Evolutionary conservation across 2,113 vertebrate species (phyloP).

Genomic region (Pluvianellus socialis): DNA sequence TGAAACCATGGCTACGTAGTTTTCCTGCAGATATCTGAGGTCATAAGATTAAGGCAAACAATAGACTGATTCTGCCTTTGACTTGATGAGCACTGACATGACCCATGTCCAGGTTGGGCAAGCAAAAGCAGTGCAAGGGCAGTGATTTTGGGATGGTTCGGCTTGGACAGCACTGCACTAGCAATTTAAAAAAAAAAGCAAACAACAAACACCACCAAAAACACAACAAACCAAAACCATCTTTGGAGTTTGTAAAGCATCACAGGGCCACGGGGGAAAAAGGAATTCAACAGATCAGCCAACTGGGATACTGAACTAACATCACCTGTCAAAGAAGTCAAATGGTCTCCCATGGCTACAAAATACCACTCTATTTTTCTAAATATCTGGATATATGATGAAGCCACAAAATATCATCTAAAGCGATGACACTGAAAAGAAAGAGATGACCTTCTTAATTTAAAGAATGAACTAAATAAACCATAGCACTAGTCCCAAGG

Average conservation of each 20-base stretch:
- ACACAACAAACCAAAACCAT: not conserved
- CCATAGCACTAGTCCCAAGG: not conserved
- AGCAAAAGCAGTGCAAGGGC: not conserved
- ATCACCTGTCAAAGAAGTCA: not conserved
- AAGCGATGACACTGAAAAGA: not conserved
- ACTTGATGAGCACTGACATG: not conserved
- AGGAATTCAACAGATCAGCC: not conserved
- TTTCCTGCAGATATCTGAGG: not conserved
- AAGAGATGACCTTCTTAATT: not conserved
- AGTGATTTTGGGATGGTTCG: not conserved
- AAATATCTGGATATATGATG: accelerated
- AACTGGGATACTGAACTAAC: not conserved
- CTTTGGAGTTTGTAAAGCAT: not conserved
- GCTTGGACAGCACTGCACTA: not conserved
- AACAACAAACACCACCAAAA: not conserved
- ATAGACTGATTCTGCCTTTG: not conserved
- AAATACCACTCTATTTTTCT: not conserved
- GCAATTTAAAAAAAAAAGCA: not conserved
- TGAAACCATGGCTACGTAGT: not conserved
- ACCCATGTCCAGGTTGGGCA: not conserved
- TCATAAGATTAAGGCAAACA: not conserved
- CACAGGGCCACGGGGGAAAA: not conserved
- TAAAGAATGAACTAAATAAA: not conserved
- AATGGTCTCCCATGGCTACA: not conserved
- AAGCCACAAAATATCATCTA: not conserved